Evolutionary conservation across 2,888 invertebrate genomes (phyloP), one percentile per base, ranked within the genome.

Genomic region (Saturnia japonica): DNA sequence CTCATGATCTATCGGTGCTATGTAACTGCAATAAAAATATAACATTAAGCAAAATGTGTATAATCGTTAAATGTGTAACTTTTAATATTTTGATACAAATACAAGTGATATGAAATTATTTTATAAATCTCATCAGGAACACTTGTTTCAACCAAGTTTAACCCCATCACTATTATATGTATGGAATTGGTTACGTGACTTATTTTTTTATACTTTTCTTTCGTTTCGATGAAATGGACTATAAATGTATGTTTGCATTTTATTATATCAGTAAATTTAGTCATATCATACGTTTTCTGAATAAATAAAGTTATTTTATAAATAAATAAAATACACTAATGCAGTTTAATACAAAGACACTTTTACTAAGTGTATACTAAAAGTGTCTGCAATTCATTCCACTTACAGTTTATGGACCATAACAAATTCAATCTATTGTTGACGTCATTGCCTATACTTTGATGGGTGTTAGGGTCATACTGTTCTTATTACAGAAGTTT

Each of bases 1-100:
- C 91, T 94, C 93, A 79, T 90, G 89, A 85, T 94, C 94, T 77
- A 93, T 86, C 68, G 94, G 94, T 9, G 93, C 82, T 77, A 93
- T 93, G 83, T 93, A 94, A 83, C 93, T 94, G 87, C 9, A 87
- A 87, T 70, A 75, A 68, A 69, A 66, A 60, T 1, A 11, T 34
- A 6, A 43, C 19, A 42, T 51, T 66, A 40, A 60, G 16, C 4
- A 64, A 45, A 2, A 45, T n/a, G 51, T 69, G 43, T 43, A 43
- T 60, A 47, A 64, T 45, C n/a, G 19, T 51, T n/a, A 51, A n/a
- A n/a, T 54, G 22, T 54, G 22, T 22, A 8, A 22, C 9, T 54
- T 22, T 22, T 11, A 2, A 6, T 47, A 19, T 19, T 47, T 47
- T 47, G 43, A 42, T n/a, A n/a, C n/a, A n/a, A 43, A 43, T 6